phyloP scores from a whole-genome alignment of 2,113 vertebrate species.

The Athene noctua region DNA sequence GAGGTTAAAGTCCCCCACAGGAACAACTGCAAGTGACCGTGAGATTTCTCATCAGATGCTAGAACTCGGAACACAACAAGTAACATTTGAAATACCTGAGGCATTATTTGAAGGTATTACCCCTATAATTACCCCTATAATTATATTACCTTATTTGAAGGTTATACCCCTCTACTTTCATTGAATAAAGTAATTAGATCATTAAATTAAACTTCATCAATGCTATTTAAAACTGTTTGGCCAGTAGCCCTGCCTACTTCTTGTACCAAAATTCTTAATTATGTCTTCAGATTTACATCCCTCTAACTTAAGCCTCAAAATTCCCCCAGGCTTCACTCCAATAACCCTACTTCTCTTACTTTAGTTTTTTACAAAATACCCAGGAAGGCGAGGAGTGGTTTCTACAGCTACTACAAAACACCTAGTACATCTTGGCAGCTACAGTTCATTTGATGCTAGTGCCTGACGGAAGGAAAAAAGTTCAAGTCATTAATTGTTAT shows the following conservation, averaged over 20 bases:
- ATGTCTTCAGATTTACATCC: background rate
- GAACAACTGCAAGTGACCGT: too few relatives aligned
- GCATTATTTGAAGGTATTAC: background rate
- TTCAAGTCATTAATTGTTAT: background rate
- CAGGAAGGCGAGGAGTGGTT: background rate
- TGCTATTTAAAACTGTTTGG: background rate
- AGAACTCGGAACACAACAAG: background rate
- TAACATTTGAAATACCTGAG: background rate
- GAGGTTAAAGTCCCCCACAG: too few relatives aligned
- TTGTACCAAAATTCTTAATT: background rate
- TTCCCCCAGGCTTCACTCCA: background rate
- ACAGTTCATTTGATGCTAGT: background rate
- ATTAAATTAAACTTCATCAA: background rate
- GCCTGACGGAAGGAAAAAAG: background rate
- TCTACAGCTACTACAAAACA: background rate
- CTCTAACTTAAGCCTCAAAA: background rate
- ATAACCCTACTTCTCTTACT: background rate
- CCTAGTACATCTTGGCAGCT: background rate
- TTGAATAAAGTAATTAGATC: background rate
- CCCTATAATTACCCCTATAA: background rate
- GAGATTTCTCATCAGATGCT: background rate
- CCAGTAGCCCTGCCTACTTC: background rate
- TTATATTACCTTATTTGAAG: background rate
- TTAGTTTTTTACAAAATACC: background rate
- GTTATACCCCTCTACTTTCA: fast-evolving